Conservation (phyloP, 1,140 invertebrate genomes). For the Zaprionus vittiger region DNA sequence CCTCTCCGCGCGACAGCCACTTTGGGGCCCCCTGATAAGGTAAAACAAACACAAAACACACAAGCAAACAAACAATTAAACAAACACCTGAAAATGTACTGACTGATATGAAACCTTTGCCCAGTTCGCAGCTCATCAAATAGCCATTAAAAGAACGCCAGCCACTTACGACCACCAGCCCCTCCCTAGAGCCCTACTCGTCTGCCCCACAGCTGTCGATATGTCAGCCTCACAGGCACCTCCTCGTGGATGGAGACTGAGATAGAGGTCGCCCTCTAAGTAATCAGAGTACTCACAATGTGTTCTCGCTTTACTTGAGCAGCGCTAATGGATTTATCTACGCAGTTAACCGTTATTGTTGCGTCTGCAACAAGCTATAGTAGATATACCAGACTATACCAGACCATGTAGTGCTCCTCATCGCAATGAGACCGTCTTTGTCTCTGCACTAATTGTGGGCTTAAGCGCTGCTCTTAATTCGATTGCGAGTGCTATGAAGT, state of each 20-base stretch:
- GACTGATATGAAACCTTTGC: conserved; percentile 7
- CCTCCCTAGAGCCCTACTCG: neutral
- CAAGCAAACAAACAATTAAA: conserved; percentile 13
- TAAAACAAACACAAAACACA: neutral
- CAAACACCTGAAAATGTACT: conserved; percentile 2
- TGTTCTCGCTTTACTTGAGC: conserved; percentile 8
- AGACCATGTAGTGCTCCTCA: no score
- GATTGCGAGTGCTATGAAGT: no score
- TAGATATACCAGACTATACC: no score
- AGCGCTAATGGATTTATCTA: conserved; percentile 16
- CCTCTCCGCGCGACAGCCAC: neutral
- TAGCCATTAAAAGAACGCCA: conserved; percentile 23
- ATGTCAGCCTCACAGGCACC: conserved; percentile 5
- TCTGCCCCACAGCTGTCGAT: neutral
- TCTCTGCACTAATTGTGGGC: no score
- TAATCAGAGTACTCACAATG: conserved; percentile 5
- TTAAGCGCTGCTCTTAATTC: no score
- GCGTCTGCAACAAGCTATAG: no score
- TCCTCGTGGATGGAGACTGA: neutral
- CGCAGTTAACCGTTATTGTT: neutral
- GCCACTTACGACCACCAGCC: neutral
- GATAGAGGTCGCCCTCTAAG: neutral
- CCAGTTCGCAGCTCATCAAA: conserved; percentile 11
- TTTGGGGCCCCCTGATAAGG: conserved; percentile 8
- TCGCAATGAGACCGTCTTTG: no score